These are phyloP conservation scores for Spilosoma lubricipeda DNA, from an alignment of 2,888 invertebrate genomes.

Conservation along the genomic window DNA sequence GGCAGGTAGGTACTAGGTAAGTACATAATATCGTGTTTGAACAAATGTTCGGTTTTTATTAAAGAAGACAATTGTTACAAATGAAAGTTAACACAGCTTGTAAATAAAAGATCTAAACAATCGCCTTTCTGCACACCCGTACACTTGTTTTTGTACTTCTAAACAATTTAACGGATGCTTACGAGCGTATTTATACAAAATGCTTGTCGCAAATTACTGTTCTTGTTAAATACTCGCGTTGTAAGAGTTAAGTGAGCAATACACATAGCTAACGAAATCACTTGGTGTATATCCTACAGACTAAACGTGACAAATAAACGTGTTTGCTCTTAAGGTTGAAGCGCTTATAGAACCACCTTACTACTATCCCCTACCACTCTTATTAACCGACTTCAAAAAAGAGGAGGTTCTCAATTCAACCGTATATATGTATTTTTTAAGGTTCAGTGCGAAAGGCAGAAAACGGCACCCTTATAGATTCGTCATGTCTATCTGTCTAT, in stretches of 20 bases:
- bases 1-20: too few relatives aligned
- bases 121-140: background rate
- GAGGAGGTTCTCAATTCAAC: too few relatives aligned
- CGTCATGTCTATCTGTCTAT: too few relatives aligned
- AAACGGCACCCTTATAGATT: too few relatives aligned
- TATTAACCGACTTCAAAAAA: too few relatives aligned
- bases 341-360: constrained; percentile 53
- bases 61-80: background rate
- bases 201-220: constrained; percentile 57
- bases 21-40: background rate
- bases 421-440: too few relatives aligned
- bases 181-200: constrained; percentile 52
- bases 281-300: constrained; percentile 50
- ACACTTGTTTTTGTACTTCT: constrained; percentile 31
- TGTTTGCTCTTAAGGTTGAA: constrained; percentile 56
- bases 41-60: background rate
- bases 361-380: constrained; percentile 40
- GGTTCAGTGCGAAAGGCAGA: too few relatives aligned
- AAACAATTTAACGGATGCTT: constrained; percentile 49
- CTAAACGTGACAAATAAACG: constrained; percentile 64
- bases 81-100: background rate
- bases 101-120: background rate
- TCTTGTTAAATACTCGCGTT: constrained; percentile 54
- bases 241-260: constrained; percentile 70
- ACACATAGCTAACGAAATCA: constrained; percentile 68